Evolutionary conservation across 2,888 invertebrate species (phyloP).

Genomic region (Chironomus tentans): DNA sequence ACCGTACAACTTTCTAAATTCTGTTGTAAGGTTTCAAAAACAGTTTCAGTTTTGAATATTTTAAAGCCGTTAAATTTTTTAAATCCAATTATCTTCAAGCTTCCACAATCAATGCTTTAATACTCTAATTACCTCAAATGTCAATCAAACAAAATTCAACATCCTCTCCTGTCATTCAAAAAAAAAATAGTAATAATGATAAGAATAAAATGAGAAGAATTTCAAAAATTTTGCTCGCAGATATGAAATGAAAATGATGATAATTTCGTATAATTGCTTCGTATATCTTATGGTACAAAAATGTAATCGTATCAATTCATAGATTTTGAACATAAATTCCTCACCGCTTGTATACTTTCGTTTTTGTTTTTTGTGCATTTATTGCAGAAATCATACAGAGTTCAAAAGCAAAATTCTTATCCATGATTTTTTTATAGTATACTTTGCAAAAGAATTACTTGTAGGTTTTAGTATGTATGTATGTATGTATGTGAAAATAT

Average conservation of each 20-base stretch:
- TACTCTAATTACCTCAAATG: no score
- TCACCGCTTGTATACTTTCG: neutral
- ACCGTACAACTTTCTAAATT: no score
- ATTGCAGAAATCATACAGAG: neutral
- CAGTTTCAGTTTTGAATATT: no score
- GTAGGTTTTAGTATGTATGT: neutral
- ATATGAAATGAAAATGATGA: neutral
- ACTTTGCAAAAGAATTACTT: neutral
- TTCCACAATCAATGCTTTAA: neutral
- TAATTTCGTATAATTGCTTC: neutral
- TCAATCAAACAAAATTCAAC: neutral
- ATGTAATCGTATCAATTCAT: neutral
- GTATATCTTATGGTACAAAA: neutral
- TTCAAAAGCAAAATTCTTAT: neutral
- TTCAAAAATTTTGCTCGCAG: neutral
- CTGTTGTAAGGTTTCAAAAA: no score
- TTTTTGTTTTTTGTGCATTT: neutral
- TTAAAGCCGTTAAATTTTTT: neutral
- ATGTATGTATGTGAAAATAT: neutral
- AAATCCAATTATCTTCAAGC: no score
- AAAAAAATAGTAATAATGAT: no score
- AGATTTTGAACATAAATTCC: neutral
- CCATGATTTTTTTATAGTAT: neutral
- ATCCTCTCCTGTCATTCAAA: neutral
- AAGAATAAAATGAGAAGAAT: neutral